These are phyloP conservation scores for Varanus komodoensis DNA, from an alignment of 2,113 vertebrate species.

Conservation along the genomic window DNA sequence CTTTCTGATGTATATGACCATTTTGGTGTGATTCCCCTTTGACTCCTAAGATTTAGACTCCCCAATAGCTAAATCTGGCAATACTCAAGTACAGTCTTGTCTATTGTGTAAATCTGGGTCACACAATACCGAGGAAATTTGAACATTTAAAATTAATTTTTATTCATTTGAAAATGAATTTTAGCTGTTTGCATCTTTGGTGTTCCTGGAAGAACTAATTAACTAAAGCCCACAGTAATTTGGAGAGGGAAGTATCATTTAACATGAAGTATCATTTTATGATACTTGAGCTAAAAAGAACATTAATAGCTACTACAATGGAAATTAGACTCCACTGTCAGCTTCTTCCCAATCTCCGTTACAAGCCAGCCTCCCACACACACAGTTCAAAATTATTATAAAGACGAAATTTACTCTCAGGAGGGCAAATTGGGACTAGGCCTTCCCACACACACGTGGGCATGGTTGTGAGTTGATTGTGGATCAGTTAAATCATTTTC, in stretches of 20 bases:
- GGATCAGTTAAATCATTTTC: background rate
- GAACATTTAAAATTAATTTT: background rate
- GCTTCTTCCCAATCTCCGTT: background rate
- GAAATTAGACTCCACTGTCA: background rate
- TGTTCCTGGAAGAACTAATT: background rate
- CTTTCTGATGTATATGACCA: background rate
- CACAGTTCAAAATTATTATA: background rate
- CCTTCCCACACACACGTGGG: background rate
- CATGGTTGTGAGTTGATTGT: background rate
- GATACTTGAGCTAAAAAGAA: background rate
- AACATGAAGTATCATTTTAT: background rate
- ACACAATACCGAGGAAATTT: background rate
- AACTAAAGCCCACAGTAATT: background rate
- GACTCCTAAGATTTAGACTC: background rate
- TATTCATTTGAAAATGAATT: background rate
- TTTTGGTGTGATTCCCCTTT: background rate
- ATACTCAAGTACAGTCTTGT: background rate
- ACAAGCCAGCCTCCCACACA: background rate
- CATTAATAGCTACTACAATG: background rate
- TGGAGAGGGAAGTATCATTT: background rate
- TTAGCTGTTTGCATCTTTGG: background rate
- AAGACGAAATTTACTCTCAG: background rate
- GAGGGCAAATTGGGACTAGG: background rate
- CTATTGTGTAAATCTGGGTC: background rate
- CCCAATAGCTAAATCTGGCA: background rate